Evolutionary conservation across 2,888 invertebrate genomes (phyloP).

Genomic region (Tyria jacobaeae): DNA sequence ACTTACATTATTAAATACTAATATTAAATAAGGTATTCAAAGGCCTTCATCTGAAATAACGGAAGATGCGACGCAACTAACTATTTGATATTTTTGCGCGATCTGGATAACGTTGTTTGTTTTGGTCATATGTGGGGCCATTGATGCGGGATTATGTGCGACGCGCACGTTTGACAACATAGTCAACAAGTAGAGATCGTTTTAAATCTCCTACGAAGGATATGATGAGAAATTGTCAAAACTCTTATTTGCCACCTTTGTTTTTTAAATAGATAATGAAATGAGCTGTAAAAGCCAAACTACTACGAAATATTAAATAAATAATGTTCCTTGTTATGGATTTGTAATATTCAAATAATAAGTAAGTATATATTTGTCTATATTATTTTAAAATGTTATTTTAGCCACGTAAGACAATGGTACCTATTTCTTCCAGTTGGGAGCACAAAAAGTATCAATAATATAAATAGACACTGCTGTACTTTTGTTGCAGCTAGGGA

Average conservation of each 20-base stretch:
- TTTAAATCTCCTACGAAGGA: too few relatives aligned
- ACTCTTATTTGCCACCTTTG: too few relatives aligned
- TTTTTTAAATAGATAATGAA: too few relatives aligned
- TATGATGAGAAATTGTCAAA: too few relatives aligned
- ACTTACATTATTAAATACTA: neutral
- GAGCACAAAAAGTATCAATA: constrained; percentile 74
- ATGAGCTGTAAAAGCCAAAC: constrained; percentile 46
- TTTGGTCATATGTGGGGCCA: neutral
- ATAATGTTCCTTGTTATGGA: constrained; percentile 77
- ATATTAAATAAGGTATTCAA: neutral
- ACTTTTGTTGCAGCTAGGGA: constrained; percentile 58
- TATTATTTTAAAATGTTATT: constrained; percentile 37
- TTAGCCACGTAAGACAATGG: constrained; percentile 34
- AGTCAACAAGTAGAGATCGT: too few relatives aligned
- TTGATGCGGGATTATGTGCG: too few relatives aligned
- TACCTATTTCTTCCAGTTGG: constrained; percentile 54
- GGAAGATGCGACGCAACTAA: neutral
- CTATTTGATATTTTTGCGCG: too few relatives aligned
- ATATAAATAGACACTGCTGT: constrained; percentile 46
- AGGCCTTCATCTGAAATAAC: neutral
- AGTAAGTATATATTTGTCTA: constrained; percentile 50
- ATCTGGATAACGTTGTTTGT: too few relatives aligned
- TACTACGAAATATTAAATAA: constrained; percentile 48
- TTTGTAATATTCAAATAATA: constrained; percentile 66
- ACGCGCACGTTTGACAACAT: too few relatives aligned